A percentile compares a stretch with the other conserved stretches of the same genome.
Evolutionary conservation across 2,797 vertebrate species (phyloP).

Genomic region (Peromyscus eremicus): DNA sequence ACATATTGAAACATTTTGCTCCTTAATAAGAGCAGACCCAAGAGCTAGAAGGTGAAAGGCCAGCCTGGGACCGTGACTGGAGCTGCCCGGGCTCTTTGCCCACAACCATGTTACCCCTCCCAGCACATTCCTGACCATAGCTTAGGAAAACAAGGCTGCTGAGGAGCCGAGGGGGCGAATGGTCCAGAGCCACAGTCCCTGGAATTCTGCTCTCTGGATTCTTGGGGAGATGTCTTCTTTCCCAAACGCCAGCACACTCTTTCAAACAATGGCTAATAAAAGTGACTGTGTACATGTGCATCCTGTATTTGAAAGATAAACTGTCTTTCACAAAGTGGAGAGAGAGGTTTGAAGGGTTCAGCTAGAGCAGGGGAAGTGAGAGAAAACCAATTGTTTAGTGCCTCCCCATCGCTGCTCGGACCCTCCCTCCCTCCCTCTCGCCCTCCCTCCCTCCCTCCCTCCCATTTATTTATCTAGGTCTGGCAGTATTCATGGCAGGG

Average conservation of each 20-base stretch:
- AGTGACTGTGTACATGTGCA: not conserved
- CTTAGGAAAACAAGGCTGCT: constrained; percentile 88
- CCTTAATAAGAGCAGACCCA: constrained; percentile 99
- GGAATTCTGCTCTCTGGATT: constrained; percentile 75
- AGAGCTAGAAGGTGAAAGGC: constrained; percentile 98
- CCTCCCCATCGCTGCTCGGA: not conserved
- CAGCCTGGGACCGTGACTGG: constrained; percentile 95
- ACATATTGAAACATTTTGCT: constrained; percentile 99
- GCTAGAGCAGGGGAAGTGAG: not conserved
- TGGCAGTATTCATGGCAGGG: not conserved
- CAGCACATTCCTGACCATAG: constrained; percentile 89
- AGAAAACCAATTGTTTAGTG: not conserved
- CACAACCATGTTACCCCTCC: constrained; percentile 76
- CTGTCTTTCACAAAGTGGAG: constrained; percentile 37
- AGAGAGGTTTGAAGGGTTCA: constrained; percentile 23
- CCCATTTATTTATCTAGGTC: not conserved
- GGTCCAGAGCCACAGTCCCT: constrained; percentile 67
- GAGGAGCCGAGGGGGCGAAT: constrained; percentile 57
- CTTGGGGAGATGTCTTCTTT: constrained; percentile 54
- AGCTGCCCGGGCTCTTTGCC: constrained; percentile 87
- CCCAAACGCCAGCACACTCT: not conserved
- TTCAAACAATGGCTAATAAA: constrained; percentile 8
- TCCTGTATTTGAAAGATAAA: not conserved
- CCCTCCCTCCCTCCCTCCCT: too few species aligned
- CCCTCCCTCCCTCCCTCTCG: too few species aligned